Evolutionary conservation across 2,888 invertebrate species (phyloP), one percentile per base, ranked within the genome.

Genomic region (Cosmia pyralina): DNA sequence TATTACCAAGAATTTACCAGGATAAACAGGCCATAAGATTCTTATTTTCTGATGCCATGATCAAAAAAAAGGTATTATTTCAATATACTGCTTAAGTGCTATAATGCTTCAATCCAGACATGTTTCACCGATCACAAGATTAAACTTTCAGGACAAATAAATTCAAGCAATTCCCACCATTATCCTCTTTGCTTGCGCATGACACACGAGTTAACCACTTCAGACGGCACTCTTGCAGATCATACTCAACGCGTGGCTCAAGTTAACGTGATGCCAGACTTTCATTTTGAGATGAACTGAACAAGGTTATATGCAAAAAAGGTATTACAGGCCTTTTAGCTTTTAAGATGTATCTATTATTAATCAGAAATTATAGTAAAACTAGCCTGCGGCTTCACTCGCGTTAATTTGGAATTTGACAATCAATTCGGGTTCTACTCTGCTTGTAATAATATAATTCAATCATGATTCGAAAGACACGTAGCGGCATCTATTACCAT

Each of bases 181-280:
- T 60, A 55, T 52, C 28, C 38, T 48, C 48, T 74, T 52, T 57
- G 46, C 50, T 66, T 81, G 77, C 38, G 34, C 7, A 55, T 81
- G 77, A 81, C 81, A 81, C 65, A 77, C 60, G 55, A 81, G 81
- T 81, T 75, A 81, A 22, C 81, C 75, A 19, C 77, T 77, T 77
- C 81, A 77, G 77, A 81, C 81, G 66, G 46, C 52, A 52, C 76
- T 81, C 46, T 38, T 11, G 57, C 41, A 66, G 81, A 81, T 81
- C 62, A 77, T 62, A 46, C 62, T 57, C 55, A 55, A 28, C 62
- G 52, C 38, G 57, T 46, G 38, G 46, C 57, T 75, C 52, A 52
- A 81, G 75, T 81, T 66, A 66, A 63, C 28, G 52, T 57, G 62
- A 62, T 75, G 55, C 57, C 17, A 75, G 62, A 66, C 60, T 60